These are phyloP conservation scores for Platycheirus albimanus DNA, from an alignment of 2,888 invertebrate genomes.

Conservation along the genomic window DNA sequence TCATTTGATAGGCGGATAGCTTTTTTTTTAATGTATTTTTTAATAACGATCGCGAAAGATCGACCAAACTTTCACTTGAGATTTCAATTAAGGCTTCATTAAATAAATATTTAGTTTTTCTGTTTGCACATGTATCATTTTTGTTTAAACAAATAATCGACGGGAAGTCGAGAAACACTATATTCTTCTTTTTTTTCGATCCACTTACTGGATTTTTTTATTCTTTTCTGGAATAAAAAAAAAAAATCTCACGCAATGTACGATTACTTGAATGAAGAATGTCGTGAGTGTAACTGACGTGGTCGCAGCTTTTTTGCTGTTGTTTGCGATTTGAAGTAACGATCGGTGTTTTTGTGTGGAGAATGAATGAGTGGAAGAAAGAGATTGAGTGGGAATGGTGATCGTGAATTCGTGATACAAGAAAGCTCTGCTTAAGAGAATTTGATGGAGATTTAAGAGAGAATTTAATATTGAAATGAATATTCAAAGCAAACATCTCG, in stretches of 20 bases:
- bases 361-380: conserved; percentile 1
- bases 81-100: conserved; percentile 1
- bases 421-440: conserved; percentile 28
- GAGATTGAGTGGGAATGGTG: background rate
- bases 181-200: conserved; percentile 2
- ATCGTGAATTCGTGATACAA: too few species aligned
- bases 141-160: conserved; percentile 11
- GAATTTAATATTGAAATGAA: too few species aligned
- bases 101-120: background rate
- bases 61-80: conserved; percentile 58
- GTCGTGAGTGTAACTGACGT: conserved; percentile 47
- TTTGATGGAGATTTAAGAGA: conserved; percentile 26
- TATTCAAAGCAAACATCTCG: too few species aligned
- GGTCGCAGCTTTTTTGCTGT: conserved; percentile 31
- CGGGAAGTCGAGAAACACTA: conserved; percentile 3
- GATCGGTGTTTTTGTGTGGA: conserved; percentile 1
- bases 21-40: background rate
- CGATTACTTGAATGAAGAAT: conserved; percentile 27
- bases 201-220: conserved; percentile 11
- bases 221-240: background rate
- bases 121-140: background rate
- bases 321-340: conserved; percentile 12
- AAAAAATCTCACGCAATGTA: conserved; percentile 27
- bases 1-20: conserved; percentile 38
- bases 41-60: conserved; percentile 36